phyloP scores from a whole-genome alignment of 2,113 vertebrate genomes.

The Agelaius phoeniceus region DNA sequence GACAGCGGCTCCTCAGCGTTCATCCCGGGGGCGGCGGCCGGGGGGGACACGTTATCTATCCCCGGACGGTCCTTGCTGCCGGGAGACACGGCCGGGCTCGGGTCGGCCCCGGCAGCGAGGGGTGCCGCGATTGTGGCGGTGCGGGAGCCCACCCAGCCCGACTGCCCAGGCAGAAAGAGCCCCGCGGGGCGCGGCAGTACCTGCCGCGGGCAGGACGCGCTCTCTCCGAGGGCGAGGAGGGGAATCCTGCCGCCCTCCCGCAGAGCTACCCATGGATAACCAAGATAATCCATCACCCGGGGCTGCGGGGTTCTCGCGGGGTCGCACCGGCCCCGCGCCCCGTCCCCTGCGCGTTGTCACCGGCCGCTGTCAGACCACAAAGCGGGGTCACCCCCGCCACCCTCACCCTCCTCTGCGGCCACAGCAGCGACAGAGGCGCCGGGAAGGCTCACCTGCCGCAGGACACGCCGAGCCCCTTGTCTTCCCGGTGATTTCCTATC shows the following conservation, averaged over 20 bases:
- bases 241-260: background rate
- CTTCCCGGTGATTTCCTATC: background rate
- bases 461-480: background rate
- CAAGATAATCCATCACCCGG: background rate
- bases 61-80: background rate
- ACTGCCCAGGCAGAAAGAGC: background rate
- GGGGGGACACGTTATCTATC: background rate
- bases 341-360: background rate
- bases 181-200: background rate
- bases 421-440: background rate
- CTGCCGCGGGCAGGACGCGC: background rate
- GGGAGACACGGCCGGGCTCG: background rate
- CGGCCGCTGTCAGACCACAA: background rate
- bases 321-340: background rate
- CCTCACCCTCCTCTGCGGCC: background rate
- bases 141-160: background rate
- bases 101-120: background rate
- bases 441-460: background rate
- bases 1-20: background rate
- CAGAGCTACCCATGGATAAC: background rate
- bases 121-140: background rate
- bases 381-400: background rate
- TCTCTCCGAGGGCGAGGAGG: background rate
- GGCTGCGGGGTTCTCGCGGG: background rate
- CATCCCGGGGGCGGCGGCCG: background rate